A percentile compares a stretch with the other conserved stretches of the same genome.
phyloP scores from a whole-genome alignment of 2,888 invertebrate genomes.

The Labia minor region DNA sequence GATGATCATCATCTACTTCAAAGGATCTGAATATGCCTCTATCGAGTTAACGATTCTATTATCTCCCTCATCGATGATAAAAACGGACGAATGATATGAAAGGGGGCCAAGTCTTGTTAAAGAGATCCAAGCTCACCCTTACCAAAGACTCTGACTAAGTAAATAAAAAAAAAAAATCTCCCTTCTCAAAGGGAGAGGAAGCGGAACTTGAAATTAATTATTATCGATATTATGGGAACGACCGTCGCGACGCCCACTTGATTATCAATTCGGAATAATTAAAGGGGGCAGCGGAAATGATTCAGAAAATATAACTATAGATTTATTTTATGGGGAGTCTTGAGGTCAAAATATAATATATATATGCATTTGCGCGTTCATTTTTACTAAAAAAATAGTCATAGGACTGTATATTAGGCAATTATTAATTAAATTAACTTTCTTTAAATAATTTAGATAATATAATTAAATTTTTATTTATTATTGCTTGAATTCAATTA shows the following conservation, averaged over 20 bases:
- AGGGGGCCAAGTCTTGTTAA: neutral
- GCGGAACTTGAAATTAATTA: conserved; percentile 7
- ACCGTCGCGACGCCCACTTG: neutral
- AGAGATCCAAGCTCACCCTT: neutral
- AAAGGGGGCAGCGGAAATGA: neutral
- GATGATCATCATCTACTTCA: conserved; percentile 4
- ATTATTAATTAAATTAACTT: too few relatives aligned
- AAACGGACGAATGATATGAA: neutral
- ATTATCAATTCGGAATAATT: neutral
- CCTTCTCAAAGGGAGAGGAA: neutral
- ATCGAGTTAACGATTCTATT: conserved; percentile 13
- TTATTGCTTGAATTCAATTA: too few relatives aligned
- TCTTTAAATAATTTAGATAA: too few relatives aligned
- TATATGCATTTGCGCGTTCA: too few relatives aligned
- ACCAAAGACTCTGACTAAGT: neutral
- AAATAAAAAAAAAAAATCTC: neutral
- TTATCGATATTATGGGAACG: conserved; percentile 13
- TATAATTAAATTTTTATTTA: too few relatives aligned
- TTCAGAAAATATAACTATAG: neutral
- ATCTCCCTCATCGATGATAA: conserved; percentile 13
- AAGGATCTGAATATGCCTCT: neutral
- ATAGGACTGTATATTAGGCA: too few relatives aligned
- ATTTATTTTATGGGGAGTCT: too few relatives aligned
- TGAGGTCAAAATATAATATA: too few relatives aligned
- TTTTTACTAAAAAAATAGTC: too few relatives aligned